A percentile compares a stretch with the other conserved stretches of the same genome.
Evolutionary conservation across 2,888 invertebrate genomes (phyloP).

Genomic region (Cephus rjabovi): DNA sequence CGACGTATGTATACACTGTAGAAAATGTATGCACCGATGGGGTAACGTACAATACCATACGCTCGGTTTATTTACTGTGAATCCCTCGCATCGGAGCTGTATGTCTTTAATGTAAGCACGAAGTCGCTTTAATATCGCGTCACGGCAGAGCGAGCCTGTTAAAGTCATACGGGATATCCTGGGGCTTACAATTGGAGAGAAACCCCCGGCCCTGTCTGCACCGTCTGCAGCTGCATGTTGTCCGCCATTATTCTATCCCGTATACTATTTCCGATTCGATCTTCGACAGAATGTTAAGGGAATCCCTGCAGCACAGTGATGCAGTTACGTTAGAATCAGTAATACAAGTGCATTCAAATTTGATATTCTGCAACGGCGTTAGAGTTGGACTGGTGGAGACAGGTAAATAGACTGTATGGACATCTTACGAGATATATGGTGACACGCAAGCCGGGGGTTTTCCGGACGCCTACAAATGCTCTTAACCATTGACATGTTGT

Average conservation of each 20-base stretch:
- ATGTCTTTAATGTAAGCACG: constrained; percentile 23
- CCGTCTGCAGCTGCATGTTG: not conserved
- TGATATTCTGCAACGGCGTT: not conserved
- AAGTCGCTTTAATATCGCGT: constrained; percentile 31
- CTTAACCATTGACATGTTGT: too few relatives aligned
- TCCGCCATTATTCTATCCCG: not conserved
- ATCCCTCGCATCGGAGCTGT: not conserved
- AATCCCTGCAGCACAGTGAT: not conserved
- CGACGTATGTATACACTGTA: not conserved
- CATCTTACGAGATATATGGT: too few relatives aligned
- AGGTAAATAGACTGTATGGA: too few relatives aligned
- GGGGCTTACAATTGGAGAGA: constrained; percentile 24
- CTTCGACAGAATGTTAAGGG: not conserved
- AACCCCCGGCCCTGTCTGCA: not conserved
- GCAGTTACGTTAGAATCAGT: too few relatives aligned
- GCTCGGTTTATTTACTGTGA: not conserved
- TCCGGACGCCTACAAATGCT: too few relatives aligned
- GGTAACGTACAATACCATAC: not conserved
- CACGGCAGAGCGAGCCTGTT: constrained; percentile 38
- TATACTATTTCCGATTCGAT: not conserved
- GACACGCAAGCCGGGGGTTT: too few relatives aligned
- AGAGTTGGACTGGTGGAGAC: too few relatives aligned
- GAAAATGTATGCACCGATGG: not conserved
- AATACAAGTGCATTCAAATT: not conserved
- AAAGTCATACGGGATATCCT: constrained; percentile 39